Evolutionary conservation across 2,888 invertebrate species (phyloP), one percentile per base, ranked within the genome.

Genomic region (Cacoxenus indagator): DNA sequence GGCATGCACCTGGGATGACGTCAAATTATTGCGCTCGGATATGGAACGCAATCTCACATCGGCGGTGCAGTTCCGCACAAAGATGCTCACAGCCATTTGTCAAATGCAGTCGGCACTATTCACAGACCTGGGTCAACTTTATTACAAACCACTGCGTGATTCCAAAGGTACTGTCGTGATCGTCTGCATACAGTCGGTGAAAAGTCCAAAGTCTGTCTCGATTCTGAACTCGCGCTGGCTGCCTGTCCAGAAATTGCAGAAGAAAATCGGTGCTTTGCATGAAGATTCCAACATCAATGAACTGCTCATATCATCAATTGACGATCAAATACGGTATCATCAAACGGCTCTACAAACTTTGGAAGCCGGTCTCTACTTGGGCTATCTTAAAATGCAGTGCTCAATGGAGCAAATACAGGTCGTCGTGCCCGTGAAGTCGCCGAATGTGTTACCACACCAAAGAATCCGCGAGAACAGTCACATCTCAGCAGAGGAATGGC

Each of bases 401-500:
- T 97, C 98, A 1, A 96, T 99, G 67, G 98, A 98, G 87, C 92
- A 96, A 70, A 95, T 98, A 57, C 93, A 96, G 82, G 93, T 99
- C 9, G 94, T 99, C 57, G 98, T 98, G 26, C 96, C 97, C 0
- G 92, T 95, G 66, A 94, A 95, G 83, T 93, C 95, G 1, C 99
- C 99, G 4, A 99, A 98, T 87, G 95, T 98, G 76, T 91, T 99
- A 75, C 99, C 99, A 0, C 96, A 97, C 86, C 95, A 94, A 73
- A 95, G 96, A 87, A 93, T 99, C 45, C 90, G 99, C 71, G 96
- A 97, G 77, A 98, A 98, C 89, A 95, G 98, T 1, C 98, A 98
- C 86, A 96, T 99, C 0, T 97, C 97, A 14, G 95, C 95, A 27
- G 98, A 98, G 86, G 99, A 99, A 88, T 99, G 98, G 98, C 94